Evolutionary conservation across 2,888 invertebrate genomes (phyloP).

Genomic region (Noctua janthina): DNA sequence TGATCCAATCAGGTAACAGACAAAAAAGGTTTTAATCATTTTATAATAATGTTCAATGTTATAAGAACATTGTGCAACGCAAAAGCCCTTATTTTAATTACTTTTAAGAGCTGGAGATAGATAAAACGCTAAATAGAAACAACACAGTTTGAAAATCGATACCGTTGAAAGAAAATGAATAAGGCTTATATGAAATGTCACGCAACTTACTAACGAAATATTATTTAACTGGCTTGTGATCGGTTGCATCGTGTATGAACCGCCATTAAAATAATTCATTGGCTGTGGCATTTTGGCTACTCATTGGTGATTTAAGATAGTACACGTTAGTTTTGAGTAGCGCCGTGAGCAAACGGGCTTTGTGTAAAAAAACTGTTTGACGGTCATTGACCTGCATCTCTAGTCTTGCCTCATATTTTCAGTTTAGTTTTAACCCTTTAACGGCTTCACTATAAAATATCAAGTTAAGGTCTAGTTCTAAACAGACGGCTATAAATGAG

Average conservation of each 20-base stretch:
- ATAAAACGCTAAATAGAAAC: not conserved
- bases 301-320: not conserved
- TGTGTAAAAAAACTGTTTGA: not conserved
- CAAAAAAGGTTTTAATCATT: not conserved
- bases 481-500: slow-evolving; percentile 3
- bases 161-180: not conserved
- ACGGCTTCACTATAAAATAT: slow-evolving; percentile 9
- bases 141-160: not conserved
- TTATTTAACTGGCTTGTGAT: not conserved
- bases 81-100: not conserved
- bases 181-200: not conserved
- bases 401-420: not conserved
- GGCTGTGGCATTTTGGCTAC: not conserved
- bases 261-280: not conserved
- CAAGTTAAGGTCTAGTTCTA: not conserved
- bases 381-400: not conserved
- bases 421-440: not conserved
- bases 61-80: not conserved
- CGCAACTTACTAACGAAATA: not conserved
- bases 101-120: no score
- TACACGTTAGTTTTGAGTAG: not conserved
- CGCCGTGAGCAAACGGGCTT: not conserved
- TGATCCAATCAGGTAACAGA: not conserved
- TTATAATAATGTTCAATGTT: not conserved
- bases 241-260: not conserved